Conservation (phyloP, 2,888 invertebrate genomes). For the Lithophane socia region DNA sequence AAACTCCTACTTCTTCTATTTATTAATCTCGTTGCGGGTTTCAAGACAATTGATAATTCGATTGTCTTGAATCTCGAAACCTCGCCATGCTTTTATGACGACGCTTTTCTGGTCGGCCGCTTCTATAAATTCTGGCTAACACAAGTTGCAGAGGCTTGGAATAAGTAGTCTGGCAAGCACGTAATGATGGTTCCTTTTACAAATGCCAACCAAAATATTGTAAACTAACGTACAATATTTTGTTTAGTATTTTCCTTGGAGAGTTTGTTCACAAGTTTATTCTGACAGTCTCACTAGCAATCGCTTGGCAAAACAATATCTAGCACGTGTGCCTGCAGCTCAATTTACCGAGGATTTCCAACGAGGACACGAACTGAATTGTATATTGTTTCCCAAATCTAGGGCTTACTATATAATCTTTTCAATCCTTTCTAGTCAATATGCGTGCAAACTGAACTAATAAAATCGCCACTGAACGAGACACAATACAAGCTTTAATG, state of each 20-base stretch:
- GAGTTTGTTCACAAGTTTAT: not conserved
- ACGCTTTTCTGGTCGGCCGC: not conserved
- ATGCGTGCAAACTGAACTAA: not conserved
- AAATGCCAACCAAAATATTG: not conserved
- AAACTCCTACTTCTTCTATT: no score
- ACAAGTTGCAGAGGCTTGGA: not conserved
- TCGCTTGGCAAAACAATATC: not conserved
- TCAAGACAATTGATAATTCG: not conserved
- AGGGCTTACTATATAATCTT: not conserved
- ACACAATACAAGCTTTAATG: no score
- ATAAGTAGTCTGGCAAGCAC: not conserved
- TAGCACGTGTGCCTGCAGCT: not conserved
- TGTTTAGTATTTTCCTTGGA: constrained; percentile 1
- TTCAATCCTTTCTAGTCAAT: not conserved
- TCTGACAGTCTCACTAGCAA: not conserved
- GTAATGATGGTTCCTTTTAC: not conserved
- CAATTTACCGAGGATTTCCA: constrained; percentile 42
- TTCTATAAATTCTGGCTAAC: not conserved
- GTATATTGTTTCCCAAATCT: not conserved
- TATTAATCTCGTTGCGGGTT: not conserved
- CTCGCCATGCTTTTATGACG: not conserved
- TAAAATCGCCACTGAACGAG: not conserved
- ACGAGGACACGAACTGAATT: not conserved
- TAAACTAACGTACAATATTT: not conserved
- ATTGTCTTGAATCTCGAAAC: not conserved